phyloP scores from a whole-genome alignment of 2,888 invertebrate species.

The Phaedon cochleariae region DNA sequence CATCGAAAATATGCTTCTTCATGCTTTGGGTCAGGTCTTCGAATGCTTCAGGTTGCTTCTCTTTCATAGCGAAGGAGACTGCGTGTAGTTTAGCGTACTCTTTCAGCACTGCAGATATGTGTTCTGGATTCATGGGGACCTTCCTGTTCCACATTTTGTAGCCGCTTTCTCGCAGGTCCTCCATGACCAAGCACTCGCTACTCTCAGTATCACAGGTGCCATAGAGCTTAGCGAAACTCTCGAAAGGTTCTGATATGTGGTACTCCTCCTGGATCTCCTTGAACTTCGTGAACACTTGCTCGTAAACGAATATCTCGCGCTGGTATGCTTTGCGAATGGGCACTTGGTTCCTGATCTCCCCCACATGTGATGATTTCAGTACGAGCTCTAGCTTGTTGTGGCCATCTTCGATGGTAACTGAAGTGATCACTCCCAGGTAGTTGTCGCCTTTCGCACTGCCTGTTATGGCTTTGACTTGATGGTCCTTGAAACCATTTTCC shows the following conservation, averaged over 20 bases:
- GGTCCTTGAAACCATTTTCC: conserved; percentile 20
- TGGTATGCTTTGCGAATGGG: conserved; percentile 44
- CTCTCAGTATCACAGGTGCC: conserved; percentile 22
- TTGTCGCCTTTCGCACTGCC: conserved; percentile 31
- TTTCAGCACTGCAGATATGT: conserved; percentile 30
- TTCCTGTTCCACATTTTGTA: not conserved
- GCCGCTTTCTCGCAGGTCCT: conserved; percentile 28
- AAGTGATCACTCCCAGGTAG: conserved; percentile 40
- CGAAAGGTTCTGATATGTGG: conserved; percentile 13
- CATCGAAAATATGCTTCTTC: not conserved
- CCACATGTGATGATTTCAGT: conserved; percentile 47
- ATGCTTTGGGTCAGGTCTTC: conserved; percentile 2
- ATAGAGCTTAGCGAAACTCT: conserved; percentile 27
- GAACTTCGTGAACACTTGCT: conserved; percentile 46
- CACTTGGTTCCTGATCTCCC: conserved; percentile 39
- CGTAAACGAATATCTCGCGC: conserved; percentile 50
- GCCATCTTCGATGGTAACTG: conserved; percentile 26
- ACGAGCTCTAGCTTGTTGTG: conserved; percentile 42
- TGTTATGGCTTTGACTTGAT: not conserved
- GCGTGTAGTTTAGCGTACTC: conserved; percentile 40
- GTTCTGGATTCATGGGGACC: conserved; percentile 30
- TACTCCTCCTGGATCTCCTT: conserved; percentile 36
- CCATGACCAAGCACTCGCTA: conserved; percentile 45
- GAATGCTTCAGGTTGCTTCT: conserved; percentile 30
- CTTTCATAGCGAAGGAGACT: conserved; percentile 34